Percentiles rank a stretch among this genome's conserved stretches.
These are phyloP conservation scores for Campaea margaritaria DNA, from an alignment of 2,888 invertebrate species.

Conservation along the genomic window DNA sequence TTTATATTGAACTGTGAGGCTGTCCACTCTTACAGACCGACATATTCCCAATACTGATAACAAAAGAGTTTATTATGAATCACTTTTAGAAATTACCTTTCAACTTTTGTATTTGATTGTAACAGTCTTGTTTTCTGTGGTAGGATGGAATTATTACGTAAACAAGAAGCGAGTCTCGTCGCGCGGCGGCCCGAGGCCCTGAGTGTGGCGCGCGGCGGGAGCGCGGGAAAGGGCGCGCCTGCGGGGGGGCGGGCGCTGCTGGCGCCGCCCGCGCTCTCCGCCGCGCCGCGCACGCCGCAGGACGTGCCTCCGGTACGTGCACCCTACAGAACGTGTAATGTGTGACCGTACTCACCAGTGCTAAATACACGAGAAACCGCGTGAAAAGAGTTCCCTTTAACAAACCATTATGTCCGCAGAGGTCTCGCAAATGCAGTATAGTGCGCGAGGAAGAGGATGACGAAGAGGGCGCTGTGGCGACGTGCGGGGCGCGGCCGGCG, in stretches of 20 bases:
- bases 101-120: not conserved
- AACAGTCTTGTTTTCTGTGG: conserved; percentile 3
- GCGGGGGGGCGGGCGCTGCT: conserved; percentile 68
- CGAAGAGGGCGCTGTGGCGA: conserved; percentile 87
- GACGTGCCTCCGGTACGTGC: conserved; percentile 87
- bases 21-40: too few species aligned
- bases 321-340: not conserved
- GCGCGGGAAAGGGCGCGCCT: conserved; percentile 46
- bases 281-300: conserved; percentile 88
- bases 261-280: conserved; percentile 64
- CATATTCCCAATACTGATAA: too few species aligned
- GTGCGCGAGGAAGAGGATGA: conserved; percentile 97
- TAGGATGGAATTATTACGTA: conserved; percentile 48
- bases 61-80: too few species aligned
- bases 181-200: conserved; percentile 71
- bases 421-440: conserved; percentile 95
- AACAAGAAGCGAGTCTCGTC: conserved; percentile 57
- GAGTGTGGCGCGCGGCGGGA: conserved; percentile 66
- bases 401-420: conserved; percentile 59
- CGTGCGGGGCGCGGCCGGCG: conserved; percentile 85
- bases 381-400: too few species aligned
- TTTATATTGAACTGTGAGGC: not conserved
- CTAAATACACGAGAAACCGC: too few species aligned
- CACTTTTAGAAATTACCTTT: not conserved
- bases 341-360: too few species aligned